Conservation (phyloP, 2,113 vertebrate genomes). For the Limanda limanda region DNA sequence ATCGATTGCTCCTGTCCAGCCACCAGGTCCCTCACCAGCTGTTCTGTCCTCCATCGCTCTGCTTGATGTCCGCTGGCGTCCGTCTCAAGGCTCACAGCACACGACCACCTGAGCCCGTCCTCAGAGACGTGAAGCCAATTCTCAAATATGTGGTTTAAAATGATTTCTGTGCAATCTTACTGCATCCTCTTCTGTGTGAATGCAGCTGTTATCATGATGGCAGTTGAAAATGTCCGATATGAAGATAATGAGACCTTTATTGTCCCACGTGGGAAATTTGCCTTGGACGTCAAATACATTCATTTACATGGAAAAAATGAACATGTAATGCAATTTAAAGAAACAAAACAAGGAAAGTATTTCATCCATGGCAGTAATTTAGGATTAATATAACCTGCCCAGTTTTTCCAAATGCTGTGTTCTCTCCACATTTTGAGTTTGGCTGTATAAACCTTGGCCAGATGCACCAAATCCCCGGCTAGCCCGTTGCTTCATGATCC, state of each 20-base stretch:
- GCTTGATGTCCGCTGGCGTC: conserved; percentile 27
- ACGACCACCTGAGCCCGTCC: conserved; percentile 45
- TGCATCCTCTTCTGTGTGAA: no score
- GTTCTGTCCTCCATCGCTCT: conserved; percentile 17
- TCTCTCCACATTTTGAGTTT: background rate
- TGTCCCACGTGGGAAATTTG: no score
- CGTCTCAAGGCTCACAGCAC: conserved; percentile 14
- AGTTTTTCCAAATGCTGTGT: background rate
- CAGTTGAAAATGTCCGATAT: no score
- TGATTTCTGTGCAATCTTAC: no score
- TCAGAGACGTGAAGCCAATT: no score
- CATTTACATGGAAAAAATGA: no score
- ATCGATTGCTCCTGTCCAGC: background rate
- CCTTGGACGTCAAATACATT: no score
- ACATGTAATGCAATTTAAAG: no score
- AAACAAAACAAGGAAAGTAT: no score
- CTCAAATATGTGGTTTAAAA: no score
- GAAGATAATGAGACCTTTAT: background rate
- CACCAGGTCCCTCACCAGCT: conserved; percentile 16
- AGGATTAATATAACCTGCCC: background rate
- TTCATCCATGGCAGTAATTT: background rate
- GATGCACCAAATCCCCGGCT: background rate
- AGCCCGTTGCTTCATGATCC: background rate
- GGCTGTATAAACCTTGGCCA: background rate
- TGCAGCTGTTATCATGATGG: no score